Conservation (phyloP, 2,113 vertebrate genomes). For the Crotophaga sulcirostris region DNA sequence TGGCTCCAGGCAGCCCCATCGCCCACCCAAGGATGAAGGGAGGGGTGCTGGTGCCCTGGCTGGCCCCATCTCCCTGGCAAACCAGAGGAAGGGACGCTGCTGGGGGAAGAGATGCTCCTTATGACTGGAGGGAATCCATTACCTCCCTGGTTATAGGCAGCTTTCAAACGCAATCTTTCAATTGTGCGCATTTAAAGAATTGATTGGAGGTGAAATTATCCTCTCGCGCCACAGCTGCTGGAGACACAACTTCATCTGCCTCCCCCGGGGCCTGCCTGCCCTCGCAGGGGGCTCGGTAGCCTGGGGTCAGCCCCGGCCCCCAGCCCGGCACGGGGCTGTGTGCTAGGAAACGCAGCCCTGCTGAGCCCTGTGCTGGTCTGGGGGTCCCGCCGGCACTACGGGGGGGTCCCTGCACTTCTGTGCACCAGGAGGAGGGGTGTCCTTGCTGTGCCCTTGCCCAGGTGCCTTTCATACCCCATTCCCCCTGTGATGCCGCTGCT, state of each 20-base stretch:
- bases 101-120: background rate
- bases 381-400: background rate
- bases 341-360: background rate
- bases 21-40: background rate
- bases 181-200: constrained; percentile 70
- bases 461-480: background rate
- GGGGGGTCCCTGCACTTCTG: background rate
- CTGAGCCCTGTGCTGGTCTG: fast-evolving
- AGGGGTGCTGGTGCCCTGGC: fast-evolving
- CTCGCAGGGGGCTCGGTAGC: background rate
- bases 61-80: background rate
- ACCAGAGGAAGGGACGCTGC: background rate
- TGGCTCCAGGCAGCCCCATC: background rate
- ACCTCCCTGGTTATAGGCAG: constrained; percentile 62
- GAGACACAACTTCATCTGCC: constrained; percentile 32
- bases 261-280: background rate
- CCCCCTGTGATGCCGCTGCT: fast-evolving
- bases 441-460: background rate
- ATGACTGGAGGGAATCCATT: constrained; percentile 57
- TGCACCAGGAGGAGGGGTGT: background rate
- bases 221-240: background rate
- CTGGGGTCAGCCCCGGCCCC: background rate
- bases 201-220: constrained; percentile 68
- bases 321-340: fast-evolving
- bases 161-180: constrained; percentile 72